Percentiles rank a stretch among this genome's conserved stretches.
Conservation (phyloP, 2,797 vertebrate genomes). For the Tangara arthus region DNA sequence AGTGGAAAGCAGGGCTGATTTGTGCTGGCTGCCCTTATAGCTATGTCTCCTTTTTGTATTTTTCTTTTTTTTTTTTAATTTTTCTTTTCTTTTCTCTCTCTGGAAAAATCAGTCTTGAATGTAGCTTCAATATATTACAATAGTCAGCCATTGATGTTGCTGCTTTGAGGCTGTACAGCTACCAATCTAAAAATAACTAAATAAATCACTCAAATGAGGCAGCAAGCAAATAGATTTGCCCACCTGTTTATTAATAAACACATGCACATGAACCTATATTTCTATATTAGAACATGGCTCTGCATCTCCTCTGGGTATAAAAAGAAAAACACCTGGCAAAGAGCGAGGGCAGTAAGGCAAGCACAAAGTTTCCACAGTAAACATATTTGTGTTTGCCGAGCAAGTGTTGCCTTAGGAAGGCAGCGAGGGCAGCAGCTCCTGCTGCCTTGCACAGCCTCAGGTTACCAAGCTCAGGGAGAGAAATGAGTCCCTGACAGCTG, state of each 20-base stretch:
- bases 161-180: not conserved
- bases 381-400: conserved; percentile 64
- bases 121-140: not conserved
- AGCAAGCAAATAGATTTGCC: not conserved
- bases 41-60: rapidly evolving
- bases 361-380: conserved; percentile 65
- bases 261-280: not conserved
- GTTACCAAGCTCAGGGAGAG: not conserved
- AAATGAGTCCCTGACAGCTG: not conserved
- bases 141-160: not conserved
- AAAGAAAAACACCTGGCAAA: conserved; percentile 62
- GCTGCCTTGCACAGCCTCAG: not conserved
- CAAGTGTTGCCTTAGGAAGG: conserved; percentile 57
- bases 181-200: conserved; percentile 59
- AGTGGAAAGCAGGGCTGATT: not conserved
- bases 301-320: conserved; percentile 31
- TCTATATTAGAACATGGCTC: conserved; percentile 59
- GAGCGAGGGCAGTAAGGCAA: conserved; percentile 20
- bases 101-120: not conserved
- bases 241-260: conserved; percentile 54
- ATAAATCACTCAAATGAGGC: conserved; percentile 52
- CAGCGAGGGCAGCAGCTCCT: not conserved
- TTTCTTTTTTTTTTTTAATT: rapidly evolving
- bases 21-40: not conserved
- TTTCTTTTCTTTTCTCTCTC: not conserved